phyloP scores from a whole-genome alignment of 2,797 vertebrate genomes.

The Limosa lapponica region DNA sequence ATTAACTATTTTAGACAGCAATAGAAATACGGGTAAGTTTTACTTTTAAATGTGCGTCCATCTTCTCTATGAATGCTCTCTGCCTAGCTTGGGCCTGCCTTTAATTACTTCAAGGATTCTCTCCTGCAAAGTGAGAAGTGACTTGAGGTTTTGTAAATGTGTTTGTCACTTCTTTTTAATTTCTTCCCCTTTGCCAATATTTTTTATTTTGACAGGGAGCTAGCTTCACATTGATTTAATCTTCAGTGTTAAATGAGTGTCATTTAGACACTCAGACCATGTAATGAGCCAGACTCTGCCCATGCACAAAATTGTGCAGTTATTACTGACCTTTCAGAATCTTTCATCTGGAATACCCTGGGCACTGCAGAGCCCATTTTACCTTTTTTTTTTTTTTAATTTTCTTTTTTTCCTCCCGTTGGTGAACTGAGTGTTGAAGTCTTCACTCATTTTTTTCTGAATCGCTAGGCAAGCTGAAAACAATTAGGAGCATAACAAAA shows the following conservation, averaged over 20 bases:
- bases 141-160: not conserved
- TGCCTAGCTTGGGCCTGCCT: not conserved
- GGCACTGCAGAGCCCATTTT: not conserved
- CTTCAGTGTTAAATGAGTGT: not conserved
- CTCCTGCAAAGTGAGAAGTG: not conserved
- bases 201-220: not conserved
- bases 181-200: not conserved
- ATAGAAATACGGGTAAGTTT: not conserved
- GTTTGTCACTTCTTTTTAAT: not conserved
- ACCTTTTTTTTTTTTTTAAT: not conserved
- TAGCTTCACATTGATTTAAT: not conserved
- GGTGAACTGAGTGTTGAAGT: not conserved
- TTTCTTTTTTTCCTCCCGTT: not conserved
- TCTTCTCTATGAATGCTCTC: not conserved
- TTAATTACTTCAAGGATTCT: not conserved
- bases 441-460: not conserved
- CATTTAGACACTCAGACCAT: not conserved
- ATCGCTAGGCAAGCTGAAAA: not conserved
- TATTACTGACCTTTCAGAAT: not conserved
- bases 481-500: not conserved
- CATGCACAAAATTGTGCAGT: not conserved
- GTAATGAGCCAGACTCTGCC: not conserved
- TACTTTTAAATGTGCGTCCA: not conserved
- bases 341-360: not conserved
- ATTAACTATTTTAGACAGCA: not conserved